phyloP scores from a whole-genome alignment of 92 coral and sea anemone genomes.

The Metridium senile region DNA sequence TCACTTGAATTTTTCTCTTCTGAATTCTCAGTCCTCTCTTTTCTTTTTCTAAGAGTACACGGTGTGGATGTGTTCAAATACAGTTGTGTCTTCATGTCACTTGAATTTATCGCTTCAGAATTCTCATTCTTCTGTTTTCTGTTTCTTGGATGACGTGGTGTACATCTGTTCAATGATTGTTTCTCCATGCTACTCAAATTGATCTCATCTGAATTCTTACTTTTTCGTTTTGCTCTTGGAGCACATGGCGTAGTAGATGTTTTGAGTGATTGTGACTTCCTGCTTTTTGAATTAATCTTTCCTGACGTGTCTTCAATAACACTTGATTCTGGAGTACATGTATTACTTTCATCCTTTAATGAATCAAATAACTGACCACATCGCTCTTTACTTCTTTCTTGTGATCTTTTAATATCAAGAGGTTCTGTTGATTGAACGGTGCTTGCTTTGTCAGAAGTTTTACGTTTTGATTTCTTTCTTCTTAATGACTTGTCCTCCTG shows the following conservation, averaged over 20 bases:
- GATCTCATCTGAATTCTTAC: neutral
- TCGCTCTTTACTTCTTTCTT: constrained; percentile 7
- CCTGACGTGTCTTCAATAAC: neutral
- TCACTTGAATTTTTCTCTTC: neutral
- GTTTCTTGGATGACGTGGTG: neutral
- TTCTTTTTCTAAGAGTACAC: neutral
- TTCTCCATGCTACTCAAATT: neutral
- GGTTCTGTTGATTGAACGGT: neutral
- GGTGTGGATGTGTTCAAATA: neutral
- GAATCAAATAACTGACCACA: constrained; percentile 22
- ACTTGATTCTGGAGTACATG: neutral
- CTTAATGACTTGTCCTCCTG: neutral
- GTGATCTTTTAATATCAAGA: constrained; percentile 1
- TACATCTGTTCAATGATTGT: neutral
- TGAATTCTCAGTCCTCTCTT: neutral
- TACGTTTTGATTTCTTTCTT: too few species aligned
- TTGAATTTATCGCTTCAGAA: neutral
- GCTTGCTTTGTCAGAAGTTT: neutral
- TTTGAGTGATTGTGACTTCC: neutral
- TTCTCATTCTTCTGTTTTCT: neutral
- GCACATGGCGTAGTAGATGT: too few species aligned
- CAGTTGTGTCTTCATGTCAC: neutral
- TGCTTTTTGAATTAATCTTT: neutral
- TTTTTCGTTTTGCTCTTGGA: neutral
- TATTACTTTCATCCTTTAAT: constrained; percentile 9